Percentiles rank a stretch among this genome's conserved stretches.
Conservation (phyloP, 2,888 invertebrate genomes). For the Lutraria lutraria region DNA sequence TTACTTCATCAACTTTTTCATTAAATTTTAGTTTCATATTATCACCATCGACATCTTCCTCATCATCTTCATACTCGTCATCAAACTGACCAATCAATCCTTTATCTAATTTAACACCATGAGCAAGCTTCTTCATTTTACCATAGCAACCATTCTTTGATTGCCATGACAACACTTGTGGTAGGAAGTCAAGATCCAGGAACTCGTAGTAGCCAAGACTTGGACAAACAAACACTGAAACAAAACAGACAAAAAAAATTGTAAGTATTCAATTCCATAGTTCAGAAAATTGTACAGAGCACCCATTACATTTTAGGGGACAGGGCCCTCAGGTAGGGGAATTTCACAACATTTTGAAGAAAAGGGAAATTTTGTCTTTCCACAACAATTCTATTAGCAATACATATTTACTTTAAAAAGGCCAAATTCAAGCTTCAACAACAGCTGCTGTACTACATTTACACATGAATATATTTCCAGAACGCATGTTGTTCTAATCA, state of each 20-base stretch:
- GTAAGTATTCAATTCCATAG: not conserved
- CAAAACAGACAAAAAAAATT: not conserved
- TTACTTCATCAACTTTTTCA: not conserved
- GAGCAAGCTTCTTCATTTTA: slow-evolving; percentile 45
- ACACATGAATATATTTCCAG: too few relatives aligned
- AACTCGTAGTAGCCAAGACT: slow-evolving; percentile 85
- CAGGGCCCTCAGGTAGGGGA: too few relatives aligned
- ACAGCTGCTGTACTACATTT: too few relatives aligned
- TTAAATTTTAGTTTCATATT: slow-evolving; percentile 14
- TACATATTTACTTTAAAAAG: too few relatives aligned
- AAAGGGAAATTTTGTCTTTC: too few relatives aligned
- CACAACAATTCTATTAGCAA: too few relatives aligned
- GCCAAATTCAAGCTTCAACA: too few relatives aligned
- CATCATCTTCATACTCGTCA: slow-evolving; percentile 48
- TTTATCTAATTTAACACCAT: slow-evolving; percentile 1
- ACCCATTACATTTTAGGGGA: too few relatives aligned
- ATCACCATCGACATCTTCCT: not conserved
- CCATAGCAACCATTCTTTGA: slow-evolving; percentile 83
- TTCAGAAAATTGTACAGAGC: too few relatives aligned
- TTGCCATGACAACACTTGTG: slow-evolving; percentile 84
- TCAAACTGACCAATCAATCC: slow-evolving; percentile 27
- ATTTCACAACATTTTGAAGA: too few relatives aligned
- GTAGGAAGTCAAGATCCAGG: slow-evolving; percentile 81
- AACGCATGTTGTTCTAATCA: too few relatives aligned
- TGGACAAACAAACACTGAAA: slow-evolving; percentile 85